Percentiles rank a stretch among this genome's conserved stretches.
These are phyloP conservation scores for Pomacea maculata DNA, from an alignment of 1,140 invertebrate genomes.

Conservation along the genomic window DNA sequence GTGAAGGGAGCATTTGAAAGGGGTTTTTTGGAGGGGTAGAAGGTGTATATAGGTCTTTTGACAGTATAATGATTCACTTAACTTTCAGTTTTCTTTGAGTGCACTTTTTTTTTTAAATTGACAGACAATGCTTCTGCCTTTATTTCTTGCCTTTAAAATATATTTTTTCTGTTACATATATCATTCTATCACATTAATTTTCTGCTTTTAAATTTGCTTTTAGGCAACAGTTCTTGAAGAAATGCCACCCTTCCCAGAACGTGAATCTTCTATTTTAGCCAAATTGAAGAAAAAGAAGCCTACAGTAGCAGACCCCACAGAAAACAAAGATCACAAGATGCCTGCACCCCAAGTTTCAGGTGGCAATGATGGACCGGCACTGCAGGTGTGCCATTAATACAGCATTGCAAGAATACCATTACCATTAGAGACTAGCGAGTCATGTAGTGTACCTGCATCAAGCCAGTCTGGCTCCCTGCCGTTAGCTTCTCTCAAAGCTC, in stretches of 20 bases:
- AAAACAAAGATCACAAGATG: constrained; percentile 51
- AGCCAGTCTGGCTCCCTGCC: no score
- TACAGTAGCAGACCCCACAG: constrained; percentile 59
- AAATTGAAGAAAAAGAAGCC: constrained; percentile 96
- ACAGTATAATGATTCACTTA: not conserved
- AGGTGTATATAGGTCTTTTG: no score
- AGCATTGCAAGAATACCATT: not conserved
- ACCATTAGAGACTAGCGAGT: not conserved
- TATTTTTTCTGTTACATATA: not conserved
- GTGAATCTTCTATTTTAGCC: constrained; percentile 92
- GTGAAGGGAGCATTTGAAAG: not conserved
- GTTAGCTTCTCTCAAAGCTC: no score
- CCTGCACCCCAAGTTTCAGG: constrained; percentile 42
- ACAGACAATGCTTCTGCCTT: not conserved
- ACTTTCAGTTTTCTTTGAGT: not conserved
- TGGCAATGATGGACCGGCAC: constrained; percentile 10
- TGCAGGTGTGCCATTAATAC: constrained; percentile 8
- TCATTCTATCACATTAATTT: not conserved
- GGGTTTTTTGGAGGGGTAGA: no score
- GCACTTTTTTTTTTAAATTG: not conserved
- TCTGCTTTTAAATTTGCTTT: not conserved
- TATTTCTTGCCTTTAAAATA: not conserved
- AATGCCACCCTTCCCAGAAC: constrained; percentile 99
- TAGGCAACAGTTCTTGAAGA: constrained; percentile 97
- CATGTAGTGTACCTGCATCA: no score